Percentiles rank a stretch among this genome's conserved stretches.
phyloP scores from a whole-genome alignment of 1,140 invertebrate genomes.

The Rhynchophorus ferrugineus region DNA sequence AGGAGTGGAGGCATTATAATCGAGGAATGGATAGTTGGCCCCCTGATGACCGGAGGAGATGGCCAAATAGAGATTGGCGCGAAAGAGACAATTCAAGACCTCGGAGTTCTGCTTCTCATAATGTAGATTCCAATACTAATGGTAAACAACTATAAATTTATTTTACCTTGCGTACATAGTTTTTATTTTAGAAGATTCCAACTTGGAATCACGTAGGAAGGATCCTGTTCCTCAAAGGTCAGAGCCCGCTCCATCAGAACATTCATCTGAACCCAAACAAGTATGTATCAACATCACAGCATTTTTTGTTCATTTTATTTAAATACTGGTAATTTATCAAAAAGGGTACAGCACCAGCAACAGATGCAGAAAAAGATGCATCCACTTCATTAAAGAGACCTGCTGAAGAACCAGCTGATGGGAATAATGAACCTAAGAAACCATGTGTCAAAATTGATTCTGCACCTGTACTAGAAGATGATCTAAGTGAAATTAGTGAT shows the following conservation, averaged over 20 bases:
- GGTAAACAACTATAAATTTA: conserved; percentile 13
- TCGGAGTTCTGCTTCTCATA: conserved; percentile 34
- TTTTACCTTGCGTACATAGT: not conserved
- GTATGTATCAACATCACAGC: too few species aligned
- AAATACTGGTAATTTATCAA: too few species aligned
- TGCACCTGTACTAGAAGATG: conserved; percentile 56
- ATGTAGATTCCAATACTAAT: conserved; percentile 10
- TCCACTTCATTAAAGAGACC: conserved; percentile 23
- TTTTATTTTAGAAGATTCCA: conserved; percentile 20
- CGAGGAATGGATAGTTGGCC: conserved; percentile 33
- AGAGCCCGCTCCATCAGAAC: not conserved
- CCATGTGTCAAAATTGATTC: conserved; percentile 41
- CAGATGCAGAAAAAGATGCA: conserved; percentile 1
- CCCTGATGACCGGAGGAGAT: conserved; percentile 33
- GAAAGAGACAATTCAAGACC: conserved; percentile 33
- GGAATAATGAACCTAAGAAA: conserved; percentile 45
- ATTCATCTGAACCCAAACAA: conserved; percentile 4
- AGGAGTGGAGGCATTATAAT: conserved; percentile 39
- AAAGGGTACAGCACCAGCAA: not conserved
- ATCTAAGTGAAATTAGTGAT: conserved; percentile 79
- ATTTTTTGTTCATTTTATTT: too few species aligned
- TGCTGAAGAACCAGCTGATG: conserved; percentile 39
- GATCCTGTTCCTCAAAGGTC: conserved; percentile 11
- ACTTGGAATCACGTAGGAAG: conserved; percentile 23
- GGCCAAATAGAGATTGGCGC: conserved; percentile 33